A percentile compares a stretch with the other conserved stretches of the same genome.
Evolutionary conservation across 2,797 vertebrate species (phyloP).

Genomic region (Rhodeus uyekii): DNA sequence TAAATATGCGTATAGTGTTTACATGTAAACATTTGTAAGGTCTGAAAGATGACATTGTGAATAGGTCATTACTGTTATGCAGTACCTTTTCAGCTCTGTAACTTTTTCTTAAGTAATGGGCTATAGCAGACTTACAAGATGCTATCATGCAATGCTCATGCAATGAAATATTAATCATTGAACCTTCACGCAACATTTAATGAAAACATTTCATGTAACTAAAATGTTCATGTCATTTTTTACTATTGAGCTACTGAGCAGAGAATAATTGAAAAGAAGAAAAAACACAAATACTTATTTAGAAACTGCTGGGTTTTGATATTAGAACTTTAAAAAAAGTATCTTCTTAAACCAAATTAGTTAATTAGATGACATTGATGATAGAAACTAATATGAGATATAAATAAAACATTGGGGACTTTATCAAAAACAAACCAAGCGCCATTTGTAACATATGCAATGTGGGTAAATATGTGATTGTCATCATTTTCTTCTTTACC

Average conservation of each 20-base stretch:
- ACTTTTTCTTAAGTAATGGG: background rate
- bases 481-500: constrained; percentile 57
- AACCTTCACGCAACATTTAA: background rate
- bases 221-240: background rate
- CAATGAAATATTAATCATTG: background rate
- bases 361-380: background rate
- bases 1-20: constrained; percentile 35
- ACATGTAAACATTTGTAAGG: constrained; percentile 27
- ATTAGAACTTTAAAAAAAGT: background rate
- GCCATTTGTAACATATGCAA: background rate
- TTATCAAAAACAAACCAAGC: background rate
- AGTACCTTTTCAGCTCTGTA: background rate
- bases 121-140: background rate
- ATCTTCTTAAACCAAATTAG: background rate
- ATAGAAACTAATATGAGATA: background rate
- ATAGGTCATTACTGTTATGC: background rate
- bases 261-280: background rate
- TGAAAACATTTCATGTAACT: background rate
- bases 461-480: background rate
- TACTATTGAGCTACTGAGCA: background rate
- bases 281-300: background rate
- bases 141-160: no score
- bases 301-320: background rate
- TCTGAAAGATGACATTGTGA: constrained; percentile 13
- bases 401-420: background rate